phyloP scores from a whole-genome alignment of 2,888 invertebrate genomes.

The Physocephala rufipes region DNA sequence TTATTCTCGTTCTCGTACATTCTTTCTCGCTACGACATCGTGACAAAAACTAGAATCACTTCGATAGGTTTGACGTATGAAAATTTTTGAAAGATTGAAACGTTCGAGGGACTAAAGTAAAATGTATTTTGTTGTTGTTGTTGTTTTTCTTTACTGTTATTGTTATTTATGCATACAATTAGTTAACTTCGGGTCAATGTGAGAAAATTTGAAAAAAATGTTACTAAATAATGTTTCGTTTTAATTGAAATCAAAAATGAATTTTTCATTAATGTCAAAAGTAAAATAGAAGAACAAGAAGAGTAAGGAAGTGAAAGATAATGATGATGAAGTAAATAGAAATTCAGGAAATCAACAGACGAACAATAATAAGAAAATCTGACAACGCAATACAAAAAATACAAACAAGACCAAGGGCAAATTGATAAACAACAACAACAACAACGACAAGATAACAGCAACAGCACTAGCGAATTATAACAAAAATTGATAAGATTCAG shows the following conservation, averaged over 20 bases:
- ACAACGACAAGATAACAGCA: conserved; percentile 1
- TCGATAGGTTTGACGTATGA: too few species aligned
- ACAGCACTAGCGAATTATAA: not conserved
- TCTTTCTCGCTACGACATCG: too few species aligned
- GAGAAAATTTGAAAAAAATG: too few species aligned
- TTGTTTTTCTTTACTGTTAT: not conserved
- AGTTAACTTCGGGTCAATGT: too few species aligned
- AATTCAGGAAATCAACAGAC: not conserved
- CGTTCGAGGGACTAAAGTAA: too few species aligned
- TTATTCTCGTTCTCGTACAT: too few species aligned
- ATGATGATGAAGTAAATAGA: not conserved
- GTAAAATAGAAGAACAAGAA: not conserved
- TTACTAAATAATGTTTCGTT: too few species aligned
- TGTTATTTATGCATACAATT: too few species aligned
- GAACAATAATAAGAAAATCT: not conserved
- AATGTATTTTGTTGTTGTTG: conserved; percentile 4
- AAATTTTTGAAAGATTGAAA: too few species aligned
- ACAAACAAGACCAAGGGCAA: not conserved
- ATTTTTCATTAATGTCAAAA: too few species aligned
- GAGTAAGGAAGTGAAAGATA: not conserved
- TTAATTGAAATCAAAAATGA: too few species aligned
- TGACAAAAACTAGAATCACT: too few species aligned
- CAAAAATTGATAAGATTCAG: not conserved
- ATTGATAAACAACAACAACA: not conserved
- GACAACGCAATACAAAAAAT: not conserved